Evolutionary conservation across 2,113 vertebrate genomes (phyloP).

Genomic region (Phalacrocorax carbo): DNA sequence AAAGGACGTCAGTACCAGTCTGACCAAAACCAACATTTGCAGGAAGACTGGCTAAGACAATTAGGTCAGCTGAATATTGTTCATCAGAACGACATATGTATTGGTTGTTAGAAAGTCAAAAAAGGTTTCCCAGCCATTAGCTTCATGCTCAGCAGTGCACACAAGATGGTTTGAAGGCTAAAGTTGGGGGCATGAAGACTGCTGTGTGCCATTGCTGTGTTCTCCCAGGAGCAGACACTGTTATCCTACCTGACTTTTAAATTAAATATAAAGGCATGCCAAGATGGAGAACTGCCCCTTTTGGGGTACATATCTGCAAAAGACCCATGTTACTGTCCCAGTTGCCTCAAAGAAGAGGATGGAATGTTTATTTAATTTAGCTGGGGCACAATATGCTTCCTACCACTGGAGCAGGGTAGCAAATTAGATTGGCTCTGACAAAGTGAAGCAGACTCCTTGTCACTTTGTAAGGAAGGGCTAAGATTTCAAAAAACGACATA

Average conservation of each 20-base stretch:
- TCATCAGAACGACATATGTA: neutral
- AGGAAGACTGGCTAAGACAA: neutral
- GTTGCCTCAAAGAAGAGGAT: neutral
- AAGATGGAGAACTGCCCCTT: neutral
- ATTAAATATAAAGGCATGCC: neutral
- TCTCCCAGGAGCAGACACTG: neutral
- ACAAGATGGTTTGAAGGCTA: neutral
- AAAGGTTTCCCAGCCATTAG: neutral
- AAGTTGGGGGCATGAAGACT: neutral
- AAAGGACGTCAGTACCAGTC: neutral
- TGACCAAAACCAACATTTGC: neutral
- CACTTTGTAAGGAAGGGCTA: neutral
- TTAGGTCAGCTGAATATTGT: neutral
- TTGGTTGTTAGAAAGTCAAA: neutral
- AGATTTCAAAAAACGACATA: neutral
- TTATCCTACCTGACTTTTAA: neutral
- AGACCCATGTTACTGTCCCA: accelerated
- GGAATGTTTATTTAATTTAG: neutral
- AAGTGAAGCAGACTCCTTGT: neutral
- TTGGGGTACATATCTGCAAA: neutral
- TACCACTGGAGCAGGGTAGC: neutral
- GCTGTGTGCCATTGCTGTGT: neutral
- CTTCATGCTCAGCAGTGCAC: neutral
- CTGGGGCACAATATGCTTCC: neutral
- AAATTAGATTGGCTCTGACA: neutral